phyloP scores from a whole-genome alignment of 2,888 invertebrate genomes.

The Hirtodrosophila alboralis region DNA sequence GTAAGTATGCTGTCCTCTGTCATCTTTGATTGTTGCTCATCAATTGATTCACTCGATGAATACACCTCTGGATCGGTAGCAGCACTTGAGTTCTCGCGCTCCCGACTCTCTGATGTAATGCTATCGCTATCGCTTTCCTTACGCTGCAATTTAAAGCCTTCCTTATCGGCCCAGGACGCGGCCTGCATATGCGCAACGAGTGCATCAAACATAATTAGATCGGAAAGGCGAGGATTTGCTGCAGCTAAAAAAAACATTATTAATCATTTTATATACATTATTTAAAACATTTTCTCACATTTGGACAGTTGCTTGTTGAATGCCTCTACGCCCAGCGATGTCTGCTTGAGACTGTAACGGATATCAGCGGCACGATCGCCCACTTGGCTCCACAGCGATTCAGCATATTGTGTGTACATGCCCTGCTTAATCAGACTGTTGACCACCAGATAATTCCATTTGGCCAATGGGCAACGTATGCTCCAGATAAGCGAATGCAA shows the following conservation, averaged over 20 bases:
- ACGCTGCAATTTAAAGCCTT: conserved; percentile 77
- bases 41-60: conserved; percentile 71
- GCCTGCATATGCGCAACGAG: conserved; percentile 83
- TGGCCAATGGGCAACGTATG: conserved; percentile 92
- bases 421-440: conserved; percentile 95
- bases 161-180: conserved; percentile 82
- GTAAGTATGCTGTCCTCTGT: conserved; percentile 38
- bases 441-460: conserved; percentile 94
- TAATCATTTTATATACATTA: background rate
- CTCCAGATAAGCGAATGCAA: conserved; percentile 96
- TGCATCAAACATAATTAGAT: conserved; percentile 82
- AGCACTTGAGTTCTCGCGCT: conserved; percentile 45
- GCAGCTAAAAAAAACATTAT: conserved; percentile 3
- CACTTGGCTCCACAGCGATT: conserved; percentile 82
- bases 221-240: conserved; percentile 82
- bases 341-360: conserved; percentile 82
- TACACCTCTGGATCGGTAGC: conserved; percentile 67
- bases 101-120: conserved; percentile 50
- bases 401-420: conserved; percentile 91
- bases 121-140: conserved; percentile 58
- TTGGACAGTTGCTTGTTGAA: conserved; percentile 81
- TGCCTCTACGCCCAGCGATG: conserved; percentile 80
- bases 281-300: conserved; percentile 64
- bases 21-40: conserved; percentile 64
- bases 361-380: conserved; percentile 83